A percentile compares a stretch with the other conserved stretches of the same genome.
Evolutionary conservation across 2,888 invertebrate species (phyloP).

Genomic region (Acholoe squamosa): DNA sequence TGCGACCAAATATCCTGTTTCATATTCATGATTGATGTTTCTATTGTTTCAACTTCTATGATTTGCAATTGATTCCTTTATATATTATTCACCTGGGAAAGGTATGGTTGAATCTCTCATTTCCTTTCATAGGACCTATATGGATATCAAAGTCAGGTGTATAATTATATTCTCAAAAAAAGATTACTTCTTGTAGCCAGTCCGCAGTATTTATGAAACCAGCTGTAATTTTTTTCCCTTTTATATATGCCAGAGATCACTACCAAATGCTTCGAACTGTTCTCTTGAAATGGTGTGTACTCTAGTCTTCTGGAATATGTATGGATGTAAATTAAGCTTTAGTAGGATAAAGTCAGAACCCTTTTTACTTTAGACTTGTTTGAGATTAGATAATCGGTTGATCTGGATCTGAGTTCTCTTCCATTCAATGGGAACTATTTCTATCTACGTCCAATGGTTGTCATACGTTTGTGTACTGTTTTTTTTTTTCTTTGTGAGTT

Average conservation of each 20-base stretch:
- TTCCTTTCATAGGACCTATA: conserved; percentile 44
- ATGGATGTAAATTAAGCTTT: too few relatives aligned
- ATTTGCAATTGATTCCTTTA: conserved; percentile 52
- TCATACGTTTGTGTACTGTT: too few relatives aligned
- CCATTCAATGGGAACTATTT: too few relatives aligned
- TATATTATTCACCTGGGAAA: conserved; percentile 59
- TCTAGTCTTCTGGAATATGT: neutral
- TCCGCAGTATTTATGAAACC: neutral
- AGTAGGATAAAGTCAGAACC: too few relatives aligned
- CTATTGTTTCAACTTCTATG: conserved; percentile 63
- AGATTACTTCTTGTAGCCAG: neutral
- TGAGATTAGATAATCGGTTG: too few relatives aligned
- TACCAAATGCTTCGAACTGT: neutral
- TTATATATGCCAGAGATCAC: neutral
- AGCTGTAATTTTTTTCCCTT: neutral
- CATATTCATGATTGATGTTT: conserved; percentile 53
- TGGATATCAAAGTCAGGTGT: conserved; percentile 19
- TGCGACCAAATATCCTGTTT: conserved; percentile 49
- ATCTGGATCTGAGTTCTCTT: too few relatives aligned
- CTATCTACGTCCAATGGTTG: too few relatives aligned
- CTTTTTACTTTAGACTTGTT: too few relatives aligned
- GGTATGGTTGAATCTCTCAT: conserved; percentile 58
- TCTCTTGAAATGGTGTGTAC: conserved; percentile 61
- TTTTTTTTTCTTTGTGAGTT: too few relatives aligned
- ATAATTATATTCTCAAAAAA: neutral